These are phyloP conservation scores for Hydrocynus forskahlii DNA, from an alignment of 2,797 vertebrate species.

Conservation along the genomic window DNA sequence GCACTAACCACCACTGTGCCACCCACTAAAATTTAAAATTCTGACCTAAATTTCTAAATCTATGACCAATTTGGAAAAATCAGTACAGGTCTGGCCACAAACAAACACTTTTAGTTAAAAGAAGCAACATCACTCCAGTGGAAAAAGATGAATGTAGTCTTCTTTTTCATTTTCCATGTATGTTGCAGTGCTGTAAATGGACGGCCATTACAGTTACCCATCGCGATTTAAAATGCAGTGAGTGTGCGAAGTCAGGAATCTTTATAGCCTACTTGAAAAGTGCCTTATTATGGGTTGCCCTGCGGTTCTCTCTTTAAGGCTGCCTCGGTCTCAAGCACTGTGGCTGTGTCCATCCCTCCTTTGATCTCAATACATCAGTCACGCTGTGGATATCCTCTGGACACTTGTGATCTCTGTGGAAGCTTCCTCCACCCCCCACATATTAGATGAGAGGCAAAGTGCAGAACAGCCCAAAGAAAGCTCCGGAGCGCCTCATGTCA, in stretches of 20 bases:
- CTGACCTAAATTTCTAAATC: no score
- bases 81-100: background rate
- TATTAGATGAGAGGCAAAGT: background rate
- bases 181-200: background rate
- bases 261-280: background rate
- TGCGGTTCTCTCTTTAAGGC: background rate
- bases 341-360: background rate
- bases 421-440: background rate
- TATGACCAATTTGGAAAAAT: no score
- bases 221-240: background rate
- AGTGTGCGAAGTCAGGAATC: conserved; percentile 4
- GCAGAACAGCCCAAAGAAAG: background rate
- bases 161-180: background rate
- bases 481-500: background rate
- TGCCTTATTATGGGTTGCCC: background rate
- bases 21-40: no score
- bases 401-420: conserved; percentile 1
- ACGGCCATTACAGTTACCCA: background rate
- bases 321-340: background rate
- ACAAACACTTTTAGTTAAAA: background rate
- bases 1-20: no score
- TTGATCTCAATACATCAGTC: conserved; percentile 13
- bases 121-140: background rate
- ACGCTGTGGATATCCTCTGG: background rate
- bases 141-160: background rate